Percentiles rank a stretch among this genome's conserved stretches.
Conservation (phyloP, 1,140 invertebrate genomes). For the Lordiphosa clarofinis region DNA sequence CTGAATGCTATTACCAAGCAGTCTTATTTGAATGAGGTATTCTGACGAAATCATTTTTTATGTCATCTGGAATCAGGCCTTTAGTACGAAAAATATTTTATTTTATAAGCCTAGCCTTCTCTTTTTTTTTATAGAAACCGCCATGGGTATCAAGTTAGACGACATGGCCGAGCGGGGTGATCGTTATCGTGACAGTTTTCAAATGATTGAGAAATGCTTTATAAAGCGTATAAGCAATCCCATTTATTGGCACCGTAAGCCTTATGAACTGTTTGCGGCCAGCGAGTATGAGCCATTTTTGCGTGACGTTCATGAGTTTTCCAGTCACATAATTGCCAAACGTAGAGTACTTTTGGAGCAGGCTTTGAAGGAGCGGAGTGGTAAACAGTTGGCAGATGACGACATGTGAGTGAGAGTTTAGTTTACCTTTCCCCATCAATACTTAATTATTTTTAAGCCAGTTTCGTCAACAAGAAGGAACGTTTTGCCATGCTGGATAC, state of each 20-base stretch:
- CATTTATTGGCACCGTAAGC: constrained; percentile 35
- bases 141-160: constrained; percentile 85
- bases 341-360: constrained; percentile 37
- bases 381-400: constrained; percentile 26
- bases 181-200: constrained; percentile 60
- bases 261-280: constrained; percentile 49
- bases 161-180: constrained; percentile 63
- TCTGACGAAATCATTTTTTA: no score
- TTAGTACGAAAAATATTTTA: no score
- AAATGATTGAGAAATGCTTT: constrained; percentile 56
- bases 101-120: no score
- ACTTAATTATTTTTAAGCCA: neutral
- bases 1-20: no score
- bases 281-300: constrained; percentile 37
- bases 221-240: constrained; percentile 56
- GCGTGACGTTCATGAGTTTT: constrained; percentile 55
- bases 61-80: no score
- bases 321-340: constrained; percentile 68
- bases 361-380: constrained; percentile 7
- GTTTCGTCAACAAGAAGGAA: constrained; percentile 79
- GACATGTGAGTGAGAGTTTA: constrained; percentile 29
- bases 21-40: no score
- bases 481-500: constrained; percentile 90
- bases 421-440: neutral
- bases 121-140: no score